These are phyloP conservation scores for Rousettus leschenaultii DNA, from an alignment of 2,113 vertebrate species.

Conservation along the genomic window DNA sequence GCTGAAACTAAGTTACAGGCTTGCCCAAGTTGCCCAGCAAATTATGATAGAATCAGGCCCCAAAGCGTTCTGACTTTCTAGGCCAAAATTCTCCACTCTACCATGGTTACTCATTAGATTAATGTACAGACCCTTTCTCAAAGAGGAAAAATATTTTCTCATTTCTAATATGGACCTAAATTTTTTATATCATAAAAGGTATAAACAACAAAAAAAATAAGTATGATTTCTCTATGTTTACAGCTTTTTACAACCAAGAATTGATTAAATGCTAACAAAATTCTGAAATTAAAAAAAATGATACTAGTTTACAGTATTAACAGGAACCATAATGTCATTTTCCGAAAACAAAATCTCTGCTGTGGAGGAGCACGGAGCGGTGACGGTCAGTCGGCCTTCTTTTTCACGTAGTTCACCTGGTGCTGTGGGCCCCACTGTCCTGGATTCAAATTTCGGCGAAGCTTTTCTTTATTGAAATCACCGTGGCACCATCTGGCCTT, in stretches of 20 bases:
- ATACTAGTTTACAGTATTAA: background rate
- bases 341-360: background rate
- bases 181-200: background rate
- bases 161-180: background rate
- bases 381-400: no score
- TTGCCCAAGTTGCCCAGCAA: background rate
- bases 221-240: background rate
- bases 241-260: background rate
- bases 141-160: background rate
- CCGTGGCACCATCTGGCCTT: fast-evolving
- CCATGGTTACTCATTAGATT: background rate
- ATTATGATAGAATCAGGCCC: background rate
- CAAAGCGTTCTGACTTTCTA: background rate
- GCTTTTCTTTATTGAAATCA: background rate
- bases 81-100: background rate
- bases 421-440: fast-evolving
- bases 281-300: background rate
- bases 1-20: background rate
- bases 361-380: fast-evolving
- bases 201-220: background rate
- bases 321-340: background rate
- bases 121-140: background rate
- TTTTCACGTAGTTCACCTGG: fast-evolving
- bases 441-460: background rate
- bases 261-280: background rate